Evolutionary conservation across 2,113 vertebrate species (phyloP).

Genomic region (Melanotaenia duboulayi): DNA sequence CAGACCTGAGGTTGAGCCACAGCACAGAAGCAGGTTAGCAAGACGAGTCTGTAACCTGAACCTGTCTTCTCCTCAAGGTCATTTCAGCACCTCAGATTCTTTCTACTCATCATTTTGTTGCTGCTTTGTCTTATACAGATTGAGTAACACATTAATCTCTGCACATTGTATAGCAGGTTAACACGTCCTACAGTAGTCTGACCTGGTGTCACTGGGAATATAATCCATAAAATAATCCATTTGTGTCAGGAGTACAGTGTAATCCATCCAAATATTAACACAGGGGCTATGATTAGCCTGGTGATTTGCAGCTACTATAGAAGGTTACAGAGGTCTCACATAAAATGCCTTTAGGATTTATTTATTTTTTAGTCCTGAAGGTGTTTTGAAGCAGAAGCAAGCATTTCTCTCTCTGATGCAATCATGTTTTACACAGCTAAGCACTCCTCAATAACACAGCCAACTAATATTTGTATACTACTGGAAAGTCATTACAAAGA

Average conservation of each 20-base stretch:
- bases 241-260: slow-evolving; percentile 27
- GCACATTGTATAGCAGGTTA: slow-evolving; percentile 31
- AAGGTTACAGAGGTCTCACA: not conserved
- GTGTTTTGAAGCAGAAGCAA: not conserved
- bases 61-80: not conserved
- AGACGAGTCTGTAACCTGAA: not conserved
- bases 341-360: not conserved
- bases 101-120: not conserved
- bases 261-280: slow-evolving; percentile 33
- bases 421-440: too few species aligned
- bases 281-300: slow-evolving; percentile 14
- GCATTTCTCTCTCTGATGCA: too few species aligned
- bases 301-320: slow-evolving; percentile 20
- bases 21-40: slow-evolving; percentile 3
- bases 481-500: not conserved
- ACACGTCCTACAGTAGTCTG: slow-evolving; percentile 24
- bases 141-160: slow-evolving; percentile 30
- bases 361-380: not conserved
- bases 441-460: not conserved
- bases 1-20: slow-evolving; percentile 1
- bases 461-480: not conserved
- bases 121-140: slow-evolving; percentile 10
- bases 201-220: slow-evolving; percentile 20
- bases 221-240: slow-evolving; percentile 48
- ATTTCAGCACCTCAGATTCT: not conserved